Evolutionary conservation across 2,797 vertebrate species (phyloP), one percentile per base, ranked within the genome.

Genomic region (Tenualosa thibaudeaui): DNA sequence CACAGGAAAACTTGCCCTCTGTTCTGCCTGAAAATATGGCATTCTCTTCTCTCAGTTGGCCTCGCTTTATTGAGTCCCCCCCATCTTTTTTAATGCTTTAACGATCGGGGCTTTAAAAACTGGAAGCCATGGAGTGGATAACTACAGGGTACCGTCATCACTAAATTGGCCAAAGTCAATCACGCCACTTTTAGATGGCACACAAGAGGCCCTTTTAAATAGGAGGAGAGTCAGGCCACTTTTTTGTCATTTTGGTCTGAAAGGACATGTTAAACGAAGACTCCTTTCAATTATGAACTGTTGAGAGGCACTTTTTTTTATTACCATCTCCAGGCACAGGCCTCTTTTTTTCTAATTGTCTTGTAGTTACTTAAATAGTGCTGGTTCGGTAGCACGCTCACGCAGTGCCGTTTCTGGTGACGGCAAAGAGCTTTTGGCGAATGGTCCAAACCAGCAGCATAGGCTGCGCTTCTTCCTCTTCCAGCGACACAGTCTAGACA

Each of bases 71-170:
- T 40, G 54, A 81, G 58, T n/a, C 24, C 51, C 82, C 51, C 82
- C 87, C 84, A 17, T 78, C 40, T 46, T 68, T 68, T 85, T 84
- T 85, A 65, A 60, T 82, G 83, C 89, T 46, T 87, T 90, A 88
- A 89, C 90, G 83, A 81, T 43, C 40, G 43, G 3, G 4, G 60
- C 71, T 81, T 89, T 88, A 86, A 88, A 89, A 81, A 84, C 71
- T 84, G 81, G 81, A 40, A 84, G 37, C 71, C 19, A 51, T 78
- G 71, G 71, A 78, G 71, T 5, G 19, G 17, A 78, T 78, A 78
- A 46, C 71, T 43, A 3, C 71, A 46, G 71, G 71, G 40, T 78
- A 5, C 71, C 62, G 43, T 54, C 40, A 65, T 83, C 40, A 24
- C 62, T 85, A 65, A 85, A 71, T 84, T 46, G 37, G 81, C 60